Evolutionary conservation across 2,888 invertebrate genomes (phyloP), one percentile per base, ranked within the genome.

Genomic region (Scotopteryx bipunctaria): DNA sequence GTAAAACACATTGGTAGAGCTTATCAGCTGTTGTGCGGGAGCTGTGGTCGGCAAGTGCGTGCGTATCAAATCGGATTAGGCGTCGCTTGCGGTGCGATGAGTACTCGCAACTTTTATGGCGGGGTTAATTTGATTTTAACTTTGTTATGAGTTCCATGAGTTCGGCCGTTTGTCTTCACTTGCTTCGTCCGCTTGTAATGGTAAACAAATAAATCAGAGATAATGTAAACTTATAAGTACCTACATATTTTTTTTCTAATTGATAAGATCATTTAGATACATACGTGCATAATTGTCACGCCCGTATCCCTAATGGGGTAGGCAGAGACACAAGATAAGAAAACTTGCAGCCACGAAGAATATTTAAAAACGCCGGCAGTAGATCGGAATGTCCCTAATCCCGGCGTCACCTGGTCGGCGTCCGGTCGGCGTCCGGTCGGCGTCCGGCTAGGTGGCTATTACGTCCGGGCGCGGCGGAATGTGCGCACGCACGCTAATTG

Each of bases 51-150:
- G 27, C 66, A 69, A 81, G 72, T 68, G 73, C 71, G 75, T 77
- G 73, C 71, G 82, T 79, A 81, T 86, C 84, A 67, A 81, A 86
- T 81, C 78, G 67, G 76, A 83, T 82, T 77, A 76, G 70, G 49
- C 50, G 50, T n/a, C 59, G 58, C 60, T 64, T 66, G 66, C 50
- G 57, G 61, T 54, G 48, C 59, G 42, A 47, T 43, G 57, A 47
- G 70, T 73, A 68, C 72, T 71, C 66, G 66, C 54, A 44, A 46
- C 64, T 70, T 68, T 67, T 64, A 59, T 59, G 44, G 48, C 50
- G 42, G 56, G 53, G 59, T 64, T 56, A 51, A 58, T 58, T 51
- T 50, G 48, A 52, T 52, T 44, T 35, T 47, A 47, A 47, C 53
- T 63, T 60, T 55, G 48, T 59, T 62, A 54, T 27, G 55, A 43